phyloP scores from a whole-genome alignment of 2,888 invertebrate genomes.

The Lithophane semibrunnea region DNA sequence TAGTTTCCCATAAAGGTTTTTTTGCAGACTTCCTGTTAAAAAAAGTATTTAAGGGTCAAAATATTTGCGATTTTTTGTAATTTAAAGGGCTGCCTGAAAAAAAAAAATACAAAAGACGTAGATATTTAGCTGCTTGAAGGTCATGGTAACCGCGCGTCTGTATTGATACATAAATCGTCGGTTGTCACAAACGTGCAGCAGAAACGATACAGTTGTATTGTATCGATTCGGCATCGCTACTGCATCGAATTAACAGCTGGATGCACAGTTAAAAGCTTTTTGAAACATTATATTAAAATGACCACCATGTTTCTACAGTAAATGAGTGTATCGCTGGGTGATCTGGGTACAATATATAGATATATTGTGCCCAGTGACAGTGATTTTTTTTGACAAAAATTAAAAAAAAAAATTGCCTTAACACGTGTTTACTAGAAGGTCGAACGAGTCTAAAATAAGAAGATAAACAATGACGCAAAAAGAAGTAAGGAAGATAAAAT shows the following conservation, averaged over 20 bases:
- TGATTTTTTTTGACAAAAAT: not conserved
- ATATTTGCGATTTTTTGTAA: not conserved
- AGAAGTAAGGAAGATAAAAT: slow-evolving; percentile 33
- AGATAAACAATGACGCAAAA: slow-evolving; percentile 74
- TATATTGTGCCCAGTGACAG: not conserved
- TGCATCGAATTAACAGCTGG: not conserved
- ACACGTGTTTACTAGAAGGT: slow-evolving; percentile 82
- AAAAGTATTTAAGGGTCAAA: not conserved
- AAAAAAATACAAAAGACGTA: too few species aligned
- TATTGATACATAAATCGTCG: not conserved
- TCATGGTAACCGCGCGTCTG: not conserved
- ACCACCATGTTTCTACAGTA: not conserved
- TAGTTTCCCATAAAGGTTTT: not conserved
- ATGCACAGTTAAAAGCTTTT: not conserved
- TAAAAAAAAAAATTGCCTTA: slow-evolving; percentile 72
- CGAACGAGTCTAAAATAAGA: slow-evolving; percentile 87
- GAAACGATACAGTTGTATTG: not conserved
- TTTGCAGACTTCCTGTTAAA: not conserved
- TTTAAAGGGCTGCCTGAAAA: not conserved
- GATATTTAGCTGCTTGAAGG: too few species aligned
- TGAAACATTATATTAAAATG: not conserved
- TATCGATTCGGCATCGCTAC: not conserved
- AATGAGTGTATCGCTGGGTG: not conserved
- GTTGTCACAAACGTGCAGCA: not conserved
- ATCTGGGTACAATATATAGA: not conserved